Percentiles rank a stretch among this genome's conserved stretches.
Evolutionary conservation across 2,797 vertebrate genomes (phyloP).

Genomic region (Hipposideros larvatus): DNA sequence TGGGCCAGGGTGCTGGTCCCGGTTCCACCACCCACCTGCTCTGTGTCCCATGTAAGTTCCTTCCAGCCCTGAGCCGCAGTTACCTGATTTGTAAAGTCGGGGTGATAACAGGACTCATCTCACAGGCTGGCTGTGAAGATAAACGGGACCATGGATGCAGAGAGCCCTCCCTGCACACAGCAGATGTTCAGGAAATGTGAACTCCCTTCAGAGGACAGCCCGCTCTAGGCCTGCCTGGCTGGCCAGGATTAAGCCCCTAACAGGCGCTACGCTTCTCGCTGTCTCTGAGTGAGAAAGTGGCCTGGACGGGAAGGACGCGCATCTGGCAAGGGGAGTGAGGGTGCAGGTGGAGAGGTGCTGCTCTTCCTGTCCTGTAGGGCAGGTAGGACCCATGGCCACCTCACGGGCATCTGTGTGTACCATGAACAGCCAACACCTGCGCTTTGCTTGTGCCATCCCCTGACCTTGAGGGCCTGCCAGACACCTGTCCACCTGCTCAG

Average conservation of each 20-base stretch:
- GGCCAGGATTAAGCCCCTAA: background rate
- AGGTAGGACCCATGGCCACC: too few species aligned
- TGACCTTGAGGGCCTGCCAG: too few species aligned
- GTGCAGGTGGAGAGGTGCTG: too few species aligned
- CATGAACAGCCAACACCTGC: too few species aligned
- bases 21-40: too few species aligned
- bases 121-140: background rate
- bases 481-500: too few species aligned
- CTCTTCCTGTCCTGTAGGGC: too few species aligned
- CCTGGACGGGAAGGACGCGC: too few species aligned
- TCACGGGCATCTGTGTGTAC: too few species aligned
- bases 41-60: background rate
- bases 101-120: background rate
- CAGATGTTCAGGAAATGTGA: background rate
- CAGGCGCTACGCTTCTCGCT: fast-evolving
- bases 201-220: background rate
- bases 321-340: too few species aligned
- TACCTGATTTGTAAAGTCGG: background rate
- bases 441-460: too few species aligned
- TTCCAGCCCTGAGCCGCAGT: background rate
- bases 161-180: background rate
- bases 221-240: background rate
- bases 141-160: background rate
- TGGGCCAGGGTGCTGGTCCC: too few species aligned
- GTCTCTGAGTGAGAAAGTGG: background rate